Conservation (phyloP, 2,113 vertebrate genomes). For the Anguilla japonica region DNA sequence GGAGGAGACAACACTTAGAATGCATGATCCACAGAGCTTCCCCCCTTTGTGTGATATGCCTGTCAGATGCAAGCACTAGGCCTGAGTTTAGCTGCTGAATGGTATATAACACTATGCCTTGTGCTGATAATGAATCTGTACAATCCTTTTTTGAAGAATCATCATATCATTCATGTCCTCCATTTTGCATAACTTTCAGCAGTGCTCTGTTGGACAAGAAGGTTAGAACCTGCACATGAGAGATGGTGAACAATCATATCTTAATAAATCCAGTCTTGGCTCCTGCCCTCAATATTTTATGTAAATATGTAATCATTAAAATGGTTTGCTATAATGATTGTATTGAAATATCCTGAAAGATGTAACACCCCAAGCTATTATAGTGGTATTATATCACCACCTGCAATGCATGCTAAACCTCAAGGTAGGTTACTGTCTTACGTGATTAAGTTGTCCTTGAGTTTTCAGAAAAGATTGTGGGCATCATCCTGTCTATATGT, state of each 20-base stretch:
- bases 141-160: not conserved
- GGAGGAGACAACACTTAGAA: constrained; percentile 54
- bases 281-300: too few species aligned
- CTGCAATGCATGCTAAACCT: too few species aligned
- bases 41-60: not conserved
- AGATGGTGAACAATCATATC: not conserved
- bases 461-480: too few species aligned
- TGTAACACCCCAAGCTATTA: too few species aligned
- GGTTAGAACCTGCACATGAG: not conserved
- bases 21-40: constrained; percentile 50
- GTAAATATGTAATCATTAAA: not conserved
- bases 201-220: not conserved
- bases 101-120: not conserved
- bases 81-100: not conserved
- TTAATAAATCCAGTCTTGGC: not conserved
- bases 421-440: too few species aligned
- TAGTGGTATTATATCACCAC: too few species aligned
- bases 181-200: not conserved
- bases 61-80: not conserved
- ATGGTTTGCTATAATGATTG: too few species aligned
- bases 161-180: not conserved
- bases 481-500: too few species aligned
- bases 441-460: too few species aligned
- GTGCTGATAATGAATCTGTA: not conserved
- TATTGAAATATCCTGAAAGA: too few species aligned